phyloP scores from a whole-genome alignment of 2,797 vertebrate genomes.

The Lacerta agilis region DNA sequence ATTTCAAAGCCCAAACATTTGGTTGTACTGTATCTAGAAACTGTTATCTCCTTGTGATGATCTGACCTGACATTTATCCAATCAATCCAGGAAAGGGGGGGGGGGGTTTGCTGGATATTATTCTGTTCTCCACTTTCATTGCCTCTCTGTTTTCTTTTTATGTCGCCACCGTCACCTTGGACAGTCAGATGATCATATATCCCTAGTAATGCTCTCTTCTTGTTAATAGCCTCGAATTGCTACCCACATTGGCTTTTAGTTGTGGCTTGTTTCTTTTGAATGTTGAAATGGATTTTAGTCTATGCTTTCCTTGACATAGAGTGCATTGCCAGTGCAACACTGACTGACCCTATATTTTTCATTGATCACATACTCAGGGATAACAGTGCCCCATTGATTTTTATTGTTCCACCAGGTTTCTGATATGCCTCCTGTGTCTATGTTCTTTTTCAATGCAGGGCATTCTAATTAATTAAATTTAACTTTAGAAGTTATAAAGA shows the following conservation, averaged over 20 bases:
- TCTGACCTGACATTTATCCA: neutral
- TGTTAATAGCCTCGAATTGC: neutral
- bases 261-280: neutral
- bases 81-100: neutral
- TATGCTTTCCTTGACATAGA: constrained; percentile 9
- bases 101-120: no score
- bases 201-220: neutral
- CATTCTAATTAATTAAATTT: constrained; percentile 5
- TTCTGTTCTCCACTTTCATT: neutral
- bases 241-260: neutral
- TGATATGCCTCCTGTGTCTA: neutral
- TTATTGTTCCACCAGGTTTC: constrained; percentile 16
- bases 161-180: neutral
- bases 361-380: constrained; percentile 26
- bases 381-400: constrained; percentile 24
- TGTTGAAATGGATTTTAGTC: neutral
- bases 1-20: neutral
- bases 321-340: neutral
- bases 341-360: neutral
- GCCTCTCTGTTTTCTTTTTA: neutral
- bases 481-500: neutral
- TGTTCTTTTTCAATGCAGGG: neutral
- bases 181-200: neutral
- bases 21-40: neutral
- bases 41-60: neutral